A percentile compares a stretch with the other conserved stretches of the same genome.
Conservation (phyloP, 2,113 vertebrate species). For the Chloroceryle aenea region DNA sequence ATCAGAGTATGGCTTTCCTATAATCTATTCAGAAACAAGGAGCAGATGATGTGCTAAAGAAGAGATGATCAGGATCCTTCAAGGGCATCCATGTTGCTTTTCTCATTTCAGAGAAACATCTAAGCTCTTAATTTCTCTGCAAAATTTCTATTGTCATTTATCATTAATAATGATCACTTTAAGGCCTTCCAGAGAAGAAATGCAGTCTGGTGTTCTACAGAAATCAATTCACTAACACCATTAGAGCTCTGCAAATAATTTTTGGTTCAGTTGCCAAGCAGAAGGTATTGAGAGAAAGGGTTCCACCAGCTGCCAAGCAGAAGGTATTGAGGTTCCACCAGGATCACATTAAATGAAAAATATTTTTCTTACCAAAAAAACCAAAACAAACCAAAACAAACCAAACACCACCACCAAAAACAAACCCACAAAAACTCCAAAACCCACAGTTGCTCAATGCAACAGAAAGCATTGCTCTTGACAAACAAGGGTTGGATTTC, state of each 20-base stretch:
- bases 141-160: background rate
- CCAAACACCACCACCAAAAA: no score
- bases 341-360: background rate
- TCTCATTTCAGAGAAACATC: background rate
- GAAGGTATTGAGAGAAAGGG: background rate
- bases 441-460: background rate
- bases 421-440: no score
- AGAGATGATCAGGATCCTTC: background rate
- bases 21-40: background rate
- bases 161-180: slow-evolving; percentile 1
- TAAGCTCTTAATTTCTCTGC: background rate
- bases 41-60: background rate
- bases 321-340: background rate
- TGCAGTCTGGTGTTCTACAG: background rate
- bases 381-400: no score
- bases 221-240: slow-evolving; percentile 32
- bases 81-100: background rate
- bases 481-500: background rate
- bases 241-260: background rate
- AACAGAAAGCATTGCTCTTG: background rate
- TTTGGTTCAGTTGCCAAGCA: background rate
- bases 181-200: slow-evolving; percentile 7
- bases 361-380: background rate
- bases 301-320: background rate
- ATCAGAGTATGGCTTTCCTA: background rate